phyloP scores from a whole-genome alignment of 2,888 invertebrate genomes.

The Gortyna flavago region DNA sequence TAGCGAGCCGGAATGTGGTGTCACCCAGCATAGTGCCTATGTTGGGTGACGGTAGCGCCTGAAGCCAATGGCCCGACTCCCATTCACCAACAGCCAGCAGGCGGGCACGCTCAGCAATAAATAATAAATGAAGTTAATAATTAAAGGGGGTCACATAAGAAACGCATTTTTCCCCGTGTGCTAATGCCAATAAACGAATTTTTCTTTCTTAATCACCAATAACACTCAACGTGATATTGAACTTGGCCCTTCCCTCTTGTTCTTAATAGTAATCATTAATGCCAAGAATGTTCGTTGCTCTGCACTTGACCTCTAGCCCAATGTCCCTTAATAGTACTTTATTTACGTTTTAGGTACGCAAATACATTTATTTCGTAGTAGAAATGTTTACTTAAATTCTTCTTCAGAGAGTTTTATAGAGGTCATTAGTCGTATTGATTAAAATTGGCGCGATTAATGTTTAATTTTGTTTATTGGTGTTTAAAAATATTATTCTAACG shows the following conservation, averaged over 20 bases:
- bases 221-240: conserved; percentile 60
- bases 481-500: conserved; percentile 19
- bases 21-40: no score
- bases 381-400: conserved; percentile 38
- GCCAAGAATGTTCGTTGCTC: conserved; percentile 59
- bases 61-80: no score
- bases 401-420: conserved; percentile 24
- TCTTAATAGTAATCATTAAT: conserved; percentile 65
- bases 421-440: conserved; percentile 42
- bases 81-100: no score
- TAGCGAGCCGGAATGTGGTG: no score
- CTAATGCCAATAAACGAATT: not conserved
- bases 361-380: conserved; percentile 48
- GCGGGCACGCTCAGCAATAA: no score
- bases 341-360: conserved; percentile 57
- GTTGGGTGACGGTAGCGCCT: no score
- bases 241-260: conserved; percentile 53
- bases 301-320: conserved; percentile 58
- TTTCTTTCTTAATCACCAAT: conserved; percentile 23
- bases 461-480: conserved; percentile 37
- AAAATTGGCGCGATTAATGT: conserved; percentile 26
- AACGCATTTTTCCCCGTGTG: no score
- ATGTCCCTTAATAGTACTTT: conserved; percentile 53
- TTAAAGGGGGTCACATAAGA: no score
- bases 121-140: no score